Evolutionary conservation across 2,797 vertebrate genomes (phyloP).

Genomic region (Syndactyla subalaris): DNA sequence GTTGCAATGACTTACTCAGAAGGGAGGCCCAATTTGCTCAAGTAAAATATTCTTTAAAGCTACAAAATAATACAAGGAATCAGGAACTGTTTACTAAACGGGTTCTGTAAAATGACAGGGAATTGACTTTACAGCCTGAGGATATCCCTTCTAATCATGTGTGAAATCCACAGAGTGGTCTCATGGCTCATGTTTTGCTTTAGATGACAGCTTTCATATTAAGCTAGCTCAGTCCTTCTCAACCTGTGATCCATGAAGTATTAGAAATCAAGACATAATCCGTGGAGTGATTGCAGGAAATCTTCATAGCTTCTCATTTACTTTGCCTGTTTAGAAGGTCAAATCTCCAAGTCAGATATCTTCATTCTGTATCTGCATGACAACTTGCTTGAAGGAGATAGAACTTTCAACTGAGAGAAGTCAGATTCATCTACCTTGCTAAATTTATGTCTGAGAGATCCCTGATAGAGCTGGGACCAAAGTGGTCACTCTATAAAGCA

Average conservation of each 20-base stretch:
- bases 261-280: constrained; percentile 13
- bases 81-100: not conserved
- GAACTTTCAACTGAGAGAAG: not conserved
- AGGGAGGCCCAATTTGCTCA: not conserved
- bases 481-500: constrained; percentile 35
- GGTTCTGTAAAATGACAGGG: not conserved
- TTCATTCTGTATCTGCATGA: not conserved
- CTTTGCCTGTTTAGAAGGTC: not conserved
- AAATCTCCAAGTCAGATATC: not conserved
- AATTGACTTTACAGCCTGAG: not conserved
- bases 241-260: not conserved
- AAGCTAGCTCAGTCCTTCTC: not conserved
- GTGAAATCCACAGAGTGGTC: not conserved
- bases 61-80: not conserved
- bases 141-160: not conserved
- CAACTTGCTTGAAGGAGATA: not conserved
- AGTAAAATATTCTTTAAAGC: not conserved
- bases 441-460: not conserved
- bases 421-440: not conserved
- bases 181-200: not conserved
- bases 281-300: not conserved
- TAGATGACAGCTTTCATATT: not conserved
- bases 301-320: not conserved
- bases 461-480: not conserved
- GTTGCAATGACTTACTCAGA: not conserved